A percentile compares a stretch with the other conserved stretches of the same genome.
phyloP scores from a whole-genome alignment of 2,113 vertebrate genomes.

The Hemicordylus capensis region DNA sequence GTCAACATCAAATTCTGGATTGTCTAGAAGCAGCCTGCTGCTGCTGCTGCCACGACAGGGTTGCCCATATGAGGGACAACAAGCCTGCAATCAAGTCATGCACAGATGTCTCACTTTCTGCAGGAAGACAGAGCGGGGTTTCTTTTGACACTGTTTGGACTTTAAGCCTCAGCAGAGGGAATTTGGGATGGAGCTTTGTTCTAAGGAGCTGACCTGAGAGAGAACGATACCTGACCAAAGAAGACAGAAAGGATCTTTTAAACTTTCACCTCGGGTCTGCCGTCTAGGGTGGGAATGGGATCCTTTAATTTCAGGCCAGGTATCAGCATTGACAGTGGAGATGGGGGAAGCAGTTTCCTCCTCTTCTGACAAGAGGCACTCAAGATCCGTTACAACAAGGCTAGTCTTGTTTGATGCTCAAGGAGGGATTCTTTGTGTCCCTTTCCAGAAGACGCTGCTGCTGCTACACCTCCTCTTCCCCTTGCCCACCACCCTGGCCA shows the following conservation, averaged over 20 bases:
- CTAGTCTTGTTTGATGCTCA: neutral
- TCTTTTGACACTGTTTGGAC: neutral
- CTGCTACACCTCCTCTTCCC: too few relatives aligned
- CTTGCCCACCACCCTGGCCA: neutral
- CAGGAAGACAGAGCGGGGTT: neutral
- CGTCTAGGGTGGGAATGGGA: too few relatives aligned
- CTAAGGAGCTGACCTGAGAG: too few relatives aligned
- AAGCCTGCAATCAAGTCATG: neutral
- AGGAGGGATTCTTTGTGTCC: neutral
- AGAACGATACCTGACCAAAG: too few relatives aligned
- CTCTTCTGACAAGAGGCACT: neutral
- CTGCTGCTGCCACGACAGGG: neutral
- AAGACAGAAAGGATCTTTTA: too few relatives aligned
- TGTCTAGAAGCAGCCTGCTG: too few relatives aligned
- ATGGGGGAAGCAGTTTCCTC: neutral
- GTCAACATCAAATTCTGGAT: neutral
- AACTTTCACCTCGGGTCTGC: neutral
- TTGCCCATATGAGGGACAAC: neutral
- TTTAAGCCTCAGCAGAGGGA: neutral
- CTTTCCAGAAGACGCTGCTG: neutral
- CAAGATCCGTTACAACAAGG: neutral
- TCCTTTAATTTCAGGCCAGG: neutral
- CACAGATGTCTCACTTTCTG: neutral
- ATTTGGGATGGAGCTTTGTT: neutral
- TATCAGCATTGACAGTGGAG: accelerated